These are phyloP conservation scores for Muscicapa comitata DNA, from an alignment of 2,797 vertebrate species.

Conservation along the genomic window DNA sequence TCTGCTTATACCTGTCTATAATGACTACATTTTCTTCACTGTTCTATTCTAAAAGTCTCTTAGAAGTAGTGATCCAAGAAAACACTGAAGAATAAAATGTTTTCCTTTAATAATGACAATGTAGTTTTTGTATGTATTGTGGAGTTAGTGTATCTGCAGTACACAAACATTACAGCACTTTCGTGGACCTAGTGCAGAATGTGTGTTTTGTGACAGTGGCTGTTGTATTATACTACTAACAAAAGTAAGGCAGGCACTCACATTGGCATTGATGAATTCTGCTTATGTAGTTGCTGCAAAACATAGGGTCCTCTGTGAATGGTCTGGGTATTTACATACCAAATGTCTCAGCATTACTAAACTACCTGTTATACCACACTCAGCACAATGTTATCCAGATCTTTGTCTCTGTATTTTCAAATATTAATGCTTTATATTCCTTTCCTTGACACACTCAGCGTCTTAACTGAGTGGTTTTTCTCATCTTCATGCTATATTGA, in stretches of 20 bases:
- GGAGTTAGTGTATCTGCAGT: neutral
- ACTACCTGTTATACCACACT: slow-evolving; percentile 33
- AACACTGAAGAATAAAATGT: neutral
- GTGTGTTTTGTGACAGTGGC: slow-evolving; percentile 41
- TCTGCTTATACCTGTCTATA: neutral
- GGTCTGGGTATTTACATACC: slow-evolving; percentile 40
- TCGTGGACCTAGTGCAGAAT: slow-evolving; percentile 21
- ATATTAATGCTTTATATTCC: neutral
- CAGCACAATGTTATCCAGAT: slow-evolving; percentile 11
- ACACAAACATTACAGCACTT: slow-evolving; percentile 9
- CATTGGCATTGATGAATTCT: slow-evolving; percentile 47
- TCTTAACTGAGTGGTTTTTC: neutral
- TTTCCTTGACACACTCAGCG: neutral
- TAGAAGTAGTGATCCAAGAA: neutral
- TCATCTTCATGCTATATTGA: neutral
- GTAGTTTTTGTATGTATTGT: neutral
- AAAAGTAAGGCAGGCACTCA: slow-evolving; percentile 41
- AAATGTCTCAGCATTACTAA: slow-evolving; percentile 52
- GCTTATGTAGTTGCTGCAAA: slow-evolving; percentile 40
- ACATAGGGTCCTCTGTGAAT: slow-evolving; percentile 46
- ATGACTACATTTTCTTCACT: neutral
- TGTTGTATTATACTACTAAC: slow-evolving; percentile 36
- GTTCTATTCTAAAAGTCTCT: neutral
- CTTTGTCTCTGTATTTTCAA: slow-evolving; percentile 42
- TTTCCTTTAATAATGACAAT: neutral